A percentile compares a stretch with the other conserved stretches of the same genome.
Conservation (phyloP, 2,797 vertebrate genomes). For the Myripristis murdjan region DNA sequence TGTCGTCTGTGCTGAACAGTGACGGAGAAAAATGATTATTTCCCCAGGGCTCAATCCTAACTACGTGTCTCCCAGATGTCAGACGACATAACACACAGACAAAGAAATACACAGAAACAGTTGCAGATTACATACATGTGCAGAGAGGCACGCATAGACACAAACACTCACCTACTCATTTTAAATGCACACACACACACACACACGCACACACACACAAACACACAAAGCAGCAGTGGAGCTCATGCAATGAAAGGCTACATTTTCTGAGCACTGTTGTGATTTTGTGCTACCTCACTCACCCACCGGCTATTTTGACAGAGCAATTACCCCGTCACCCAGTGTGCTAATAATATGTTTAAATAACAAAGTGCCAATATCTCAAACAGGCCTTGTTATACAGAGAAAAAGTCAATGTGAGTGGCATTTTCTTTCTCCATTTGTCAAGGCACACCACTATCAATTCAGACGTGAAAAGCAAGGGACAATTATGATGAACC, state of each 20-base stretch:
- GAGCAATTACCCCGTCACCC: slow-evolving; percentile 54
- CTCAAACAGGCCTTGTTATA: slow-evolving; percentile 44
- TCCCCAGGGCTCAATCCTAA: slow-evolving; percentile 9
- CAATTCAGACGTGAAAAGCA: slow-evolving; percentile 24
- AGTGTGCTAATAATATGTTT: slow-evolving; percentile 55
- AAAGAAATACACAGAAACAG: slow-evolving; percentile 11
- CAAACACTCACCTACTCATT: neutral
- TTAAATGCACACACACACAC: neutral
- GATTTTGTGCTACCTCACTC: slow-evolving; percentile 34
- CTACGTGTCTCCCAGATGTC: slow-evolving; percentile 11
- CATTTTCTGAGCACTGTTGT: slow-evolving; percentile 23
- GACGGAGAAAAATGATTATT: slow-evolving; percentile 19
- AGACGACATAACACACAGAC: neutral
- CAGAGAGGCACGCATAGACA: neutral
- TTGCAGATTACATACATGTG: neutral
- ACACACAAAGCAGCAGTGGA: neutral
- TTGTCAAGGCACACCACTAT: neutral
- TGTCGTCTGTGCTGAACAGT: slow-evolving; percentile 26
- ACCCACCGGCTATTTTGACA: slow-evolving; percentile 42
- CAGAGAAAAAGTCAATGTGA: slow-evolving; percentile 25
- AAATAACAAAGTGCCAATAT: slow-evolving; percentile 45
- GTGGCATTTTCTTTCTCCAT: slow-evolving; percentile 6
- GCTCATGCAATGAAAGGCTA: slow-evolving; percentile 3
- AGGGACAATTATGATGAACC: slow-evolving; percentile 28
- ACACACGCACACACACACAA: neutral